Evolutionary conservation across 2,113 vertebrate species (phyloP).

Genomic region (Oreocharis arfaki): DNA sequence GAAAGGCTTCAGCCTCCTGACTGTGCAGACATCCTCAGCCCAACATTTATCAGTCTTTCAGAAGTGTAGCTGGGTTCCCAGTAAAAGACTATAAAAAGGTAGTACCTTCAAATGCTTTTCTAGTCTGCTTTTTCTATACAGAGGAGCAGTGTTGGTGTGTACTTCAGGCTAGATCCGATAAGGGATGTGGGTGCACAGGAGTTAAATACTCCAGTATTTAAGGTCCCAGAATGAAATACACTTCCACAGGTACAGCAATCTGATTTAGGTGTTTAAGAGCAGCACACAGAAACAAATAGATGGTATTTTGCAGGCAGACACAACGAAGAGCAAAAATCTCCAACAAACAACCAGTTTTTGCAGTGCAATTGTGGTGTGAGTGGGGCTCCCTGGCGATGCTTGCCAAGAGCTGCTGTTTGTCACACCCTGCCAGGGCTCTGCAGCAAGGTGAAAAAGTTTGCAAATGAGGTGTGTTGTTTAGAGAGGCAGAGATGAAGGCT

Average conservation of each 20-base stretch:
- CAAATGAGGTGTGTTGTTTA: not conserved
- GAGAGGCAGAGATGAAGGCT: not conserved
- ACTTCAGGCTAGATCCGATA: not conserved
- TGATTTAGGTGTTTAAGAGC: not conserved
- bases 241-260: not conserved
- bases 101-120: slow-evolving; percentile 31
- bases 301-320: not conserved
- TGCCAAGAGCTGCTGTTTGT: not conserved
- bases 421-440: not conserved
- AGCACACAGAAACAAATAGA: not conserved
- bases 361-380: not conserved
- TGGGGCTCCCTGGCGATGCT: not conserved
- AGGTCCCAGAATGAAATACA: not conserved
- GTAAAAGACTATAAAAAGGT: not conserved
- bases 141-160: not conserved
- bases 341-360: not conserved
- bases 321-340: not conserved
- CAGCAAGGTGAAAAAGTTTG: not conserved
- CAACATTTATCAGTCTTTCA: not conserved
- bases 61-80: not conserved
- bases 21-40: slow-evolving; percentile 5
- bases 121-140: not conserved
- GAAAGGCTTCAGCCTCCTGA: not conserved
- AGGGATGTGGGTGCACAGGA: not conserved
- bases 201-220: not conserved